A percentile compares a stretch with the other conserved stretches of the same genome.
phyloP scores from a whole-genome alignment of 2,797 vertebrate genomes.

The Psittacula echo region DNA sequence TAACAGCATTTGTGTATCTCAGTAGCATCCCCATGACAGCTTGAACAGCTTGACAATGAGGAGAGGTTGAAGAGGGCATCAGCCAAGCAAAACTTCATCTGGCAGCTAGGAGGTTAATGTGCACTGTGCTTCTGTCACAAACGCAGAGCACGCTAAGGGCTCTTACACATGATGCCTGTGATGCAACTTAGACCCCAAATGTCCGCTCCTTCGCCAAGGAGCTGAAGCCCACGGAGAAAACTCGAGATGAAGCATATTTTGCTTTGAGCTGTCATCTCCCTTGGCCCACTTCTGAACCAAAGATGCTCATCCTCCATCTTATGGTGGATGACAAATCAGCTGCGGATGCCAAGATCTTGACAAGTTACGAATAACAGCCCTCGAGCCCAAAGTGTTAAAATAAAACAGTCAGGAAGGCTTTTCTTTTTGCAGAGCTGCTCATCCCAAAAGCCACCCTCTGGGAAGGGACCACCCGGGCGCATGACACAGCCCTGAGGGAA shows the following conservation, averaged over 20 bases:
- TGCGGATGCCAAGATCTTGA: constrained; percentile 47
- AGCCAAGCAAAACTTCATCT: not conserved
- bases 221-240: not conserved
- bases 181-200: constrained; percentile 17
- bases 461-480: not conserved
- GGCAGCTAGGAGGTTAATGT: constrained; percentile 8
- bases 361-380: constrained; percentile 58
- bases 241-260: constrained; percentile 18
- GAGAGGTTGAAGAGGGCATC: not conserved
- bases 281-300: constrained; percentile 53
- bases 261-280: constrained; percentile 31
- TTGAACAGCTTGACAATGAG: not conserved
- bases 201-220: not conserved
- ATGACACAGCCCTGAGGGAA: not conserved
- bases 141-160: not conserved
- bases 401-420: not conserved
- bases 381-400: constrained; percentile 46
- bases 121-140: not conserved
- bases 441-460: not conserved
- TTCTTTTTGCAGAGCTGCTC: not conserved
- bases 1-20: not conserved
- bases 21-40: not conserved
- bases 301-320: constrained; percentile 64
- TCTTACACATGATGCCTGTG: not conserved
- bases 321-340: constrained; percentile 54